Evolutionary conservation across 2,888 invertebrate genomes (phyloP).

Genomic region (Muschampia plurimacula): DNA sequence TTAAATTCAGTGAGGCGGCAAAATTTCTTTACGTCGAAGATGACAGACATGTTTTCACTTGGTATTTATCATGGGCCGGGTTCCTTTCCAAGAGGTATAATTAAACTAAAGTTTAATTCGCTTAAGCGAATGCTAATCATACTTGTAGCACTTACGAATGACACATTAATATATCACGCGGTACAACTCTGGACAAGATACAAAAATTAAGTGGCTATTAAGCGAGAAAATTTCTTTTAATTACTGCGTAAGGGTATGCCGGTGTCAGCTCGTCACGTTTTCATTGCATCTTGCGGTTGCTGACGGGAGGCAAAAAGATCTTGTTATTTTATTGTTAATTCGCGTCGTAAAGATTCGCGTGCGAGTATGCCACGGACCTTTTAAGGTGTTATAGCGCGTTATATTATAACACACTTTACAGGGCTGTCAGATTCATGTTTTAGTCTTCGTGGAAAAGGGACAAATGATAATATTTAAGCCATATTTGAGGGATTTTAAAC

Average conservation of each 20-base stretch:
- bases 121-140: constrained; percentile 39
- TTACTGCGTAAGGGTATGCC: constrained; percentile 41
- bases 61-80: constrained; percentile 36
- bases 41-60: constrained; percentile 38
- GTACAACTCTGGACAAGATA: constrained; percentile 32
- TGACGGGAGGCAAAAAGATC: constrained; percentile 52
- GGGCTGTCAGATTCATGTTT: constrained; percentile 44
- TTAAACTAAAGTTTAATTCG: constrained; percentile 39
- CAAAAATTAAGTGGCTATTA: constrained; percentile 47
- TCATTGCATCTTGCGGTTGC: constrained; percentile 32
- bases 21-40: constrained; percentile 31
- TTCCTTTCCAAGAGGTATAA: constrained; percentile 32
- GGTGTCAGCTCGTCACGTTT: constrained; percentile 43
- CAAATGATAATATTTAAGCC: not conserved
- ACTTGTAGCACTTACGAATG: constrained; percentile 34
- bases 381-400: constrained; percentile 50
- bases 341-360: constrained; percentile 56
- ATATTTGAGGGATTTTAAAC: not conserved
- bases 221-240: constrained; percentile 46
- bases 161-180: constrained; percentile 41
- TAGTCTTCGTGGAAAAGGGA: not conserved
- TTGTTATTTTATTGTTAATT: constrained; percentile 64
- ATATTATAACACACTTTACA: constrained; percentile 45
- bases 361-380: constrained; percentile 52
- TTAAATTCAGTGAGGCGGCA: constrained; percentile 35